A percentile compares a stretch with the other conserved stretches of the same genome.
phyloP scores from a whole-genome alignment of 2,113 vertebrate genomes.

The Zosterops lateralis region DNA sequence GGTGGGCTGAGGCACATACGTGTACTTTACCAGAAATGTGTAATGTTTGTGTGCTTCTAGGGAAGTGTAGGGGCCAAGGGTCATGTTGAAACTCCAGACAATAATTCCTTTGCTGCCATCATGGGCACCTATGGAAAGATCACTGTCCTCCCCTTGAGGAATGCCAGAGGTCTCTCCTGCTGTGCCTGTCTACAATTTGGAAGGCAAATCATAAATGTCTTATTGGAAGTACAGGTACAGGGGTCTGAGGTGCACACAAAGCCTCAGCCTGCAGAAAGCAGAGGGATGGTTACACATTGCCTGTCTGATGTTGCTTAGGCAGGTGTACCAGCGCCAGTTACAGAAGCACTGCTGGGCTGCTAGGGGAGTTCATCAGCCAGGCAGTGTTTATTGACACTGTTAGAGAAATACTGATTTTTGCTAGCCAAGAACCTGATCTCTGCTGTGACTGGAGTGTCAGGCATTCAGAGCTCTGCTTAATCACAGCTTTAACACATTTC shows the following conservation, averaged over 20 bases:
- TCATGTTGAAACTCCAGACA: background rate
- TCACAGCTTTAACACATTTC: background rate
- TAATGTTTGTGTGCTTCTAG: background rate
- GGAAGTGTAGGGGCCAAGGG: background rate
- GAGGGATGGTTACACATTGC: background rate
- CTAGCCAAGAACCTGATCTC: background rate
- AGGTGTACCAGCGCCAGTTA: background rate
- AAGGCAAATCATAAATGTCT: background rate
- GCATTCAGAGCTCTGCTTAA: background rate
- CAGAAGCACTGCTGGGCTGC: background rate
- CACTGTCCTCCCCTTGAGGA: background rate
- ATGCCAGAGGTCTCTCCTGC: background rate
- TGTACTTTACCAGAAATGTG: background rate
- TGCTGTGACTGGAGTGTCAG: background rate
- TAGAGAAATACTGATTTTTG: background rate
- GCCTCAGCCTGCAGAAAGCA: background rate
- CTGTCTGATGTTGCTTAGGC: background rate
- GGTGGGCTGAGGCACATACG: background rate
- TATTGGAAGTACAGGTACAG: background rate
- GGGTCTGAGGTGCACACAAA: background rate
- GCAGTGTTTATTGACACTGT: background rate
- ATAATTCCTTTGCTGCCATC: background rate
- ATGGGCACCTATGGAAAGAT: background rate
- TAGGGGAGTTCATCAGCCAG: accelerated
- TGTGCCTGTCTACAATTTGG: background rate